These are phyloP conservation scores for Catalaphyllia jardinei DNA, from an alignment of 64 coral and sea anemone genomes.

Conservation along the genomic window DNA sequence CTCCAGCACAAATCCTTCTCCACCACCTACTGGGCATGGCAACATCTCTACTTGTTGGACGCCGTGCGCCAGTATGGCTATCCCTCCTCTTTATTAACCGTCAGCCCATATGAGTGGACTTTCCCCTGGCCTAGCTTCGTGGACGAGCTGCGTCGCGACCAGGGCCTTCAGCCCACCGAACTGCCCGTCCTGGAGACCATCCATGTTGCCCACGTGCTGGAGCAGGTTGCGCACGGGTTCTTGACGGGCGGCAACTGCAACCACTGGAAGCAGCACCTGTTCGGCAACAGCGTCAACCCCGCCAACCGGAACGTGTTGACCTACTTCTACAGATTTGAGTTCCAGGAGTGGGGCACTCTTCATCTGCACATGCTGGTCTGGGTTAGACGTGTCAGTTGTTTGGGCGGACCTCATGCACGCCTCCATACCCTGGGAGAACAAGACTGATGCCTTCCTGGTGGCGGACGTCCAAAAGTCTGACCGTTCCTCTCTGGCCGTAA, in stretches of 20 bases:
- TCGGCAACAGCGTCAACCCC: neutral
- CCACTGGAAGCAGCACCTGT: slow-evolving; percentile 29
- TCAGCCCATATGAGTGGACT: neutral
- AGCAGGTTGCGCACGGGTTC: slow-evolving; percentile 44
- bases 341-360: slow-evolving; percentile 55
- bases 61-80: slow-evolving; percentile 15
- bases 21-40: slow-evolving; percentile 44
- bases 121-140: slow-evolving; percentile 38
- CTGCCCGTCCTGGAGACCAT: neutral
- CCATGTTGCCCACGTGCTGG: slow-evolving; percentile 48
- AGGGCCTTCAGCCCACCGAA: neutral
- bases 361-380: slow-evolving; percentile 67
- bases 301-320: neutral
- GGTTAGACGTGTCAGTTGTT: neutral
- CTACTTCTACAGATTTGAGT: slow-evolving; percentile 59
- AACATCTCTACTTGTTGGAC: slow-evolving; percentile 34
- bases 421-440: neutral
- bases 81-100: slow-evolving; percentile 5
- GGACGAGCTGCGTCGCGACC: too few relatives aligned
- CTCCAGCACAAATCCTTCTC: slow-evolving; percentile 58
- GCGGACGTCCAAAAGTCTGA: neutral
- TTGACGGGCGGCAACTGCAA: slow-evolving; percentile 42
- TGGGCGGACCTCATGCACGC: neutral
- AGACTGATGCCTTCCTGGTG: neutral
- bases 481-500: too few relatives aligned